phyloP scores from a whole-genome alignment of 2,797 vertebrate species.

The Sebastes oblongus region DNA sequence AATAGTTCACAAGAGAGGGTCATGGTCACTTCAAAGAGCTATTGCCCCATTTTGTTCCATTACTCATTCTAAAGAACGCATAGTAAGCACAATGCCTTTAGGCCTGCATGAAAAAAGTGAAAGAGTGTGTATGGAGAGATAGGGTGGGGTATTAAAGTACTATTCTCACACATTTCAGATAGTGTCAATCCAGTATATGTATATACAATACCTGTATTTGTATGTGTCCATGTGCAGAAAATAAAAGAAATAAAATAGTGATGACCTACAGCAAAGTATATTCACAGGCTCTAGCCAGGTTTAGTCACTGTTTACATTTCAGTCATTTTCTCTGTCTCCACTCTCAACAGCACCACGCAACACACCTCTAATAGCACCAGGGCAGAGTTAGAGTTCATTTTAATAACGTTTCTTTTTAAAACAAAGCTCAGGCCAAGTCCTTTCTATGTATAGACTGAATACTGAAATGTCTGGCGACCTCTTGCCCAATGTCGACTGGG shows the following conservation, averaged over 20 bases:
- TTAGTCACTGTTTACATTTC: conserved; percentile 42
- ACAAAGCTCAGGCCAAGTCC: neutral
- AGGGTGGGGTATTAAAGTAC: neutral
- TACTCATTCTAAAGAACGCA: neutral
- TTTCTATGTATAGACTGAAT: neutral
- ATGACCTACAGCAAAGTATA: neutral
- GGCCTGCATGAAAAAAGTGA: neutral
- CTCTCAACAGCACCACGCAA: conserved; percentile 23
- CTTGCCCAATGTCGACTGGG: neutral
- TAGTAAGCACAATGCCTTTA: too few species aligned
- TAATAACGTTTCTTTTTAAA: neutral
- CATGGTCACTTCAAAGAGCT: neutral
- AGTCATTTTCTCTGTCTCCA: conserved; percentile 4
- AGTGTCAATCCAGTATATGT: neutral
- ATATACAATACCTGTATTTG: neutral
- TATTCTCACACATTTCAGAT: neutral
- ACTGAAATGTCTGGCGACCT: neutral
- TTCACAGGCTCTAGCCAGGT: neutral
- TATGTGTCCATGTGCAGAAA: neutral
- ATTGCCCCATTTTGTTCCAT: neutral
- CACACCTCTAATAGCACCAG: neutral
- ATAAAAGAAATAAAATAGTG: neutral
- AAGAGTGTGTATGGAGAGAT: neutral
- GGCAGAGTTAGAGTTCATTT: neutral
- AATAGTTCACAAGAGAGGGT: neutral